Conservation (phyloP, 2,797 vertebrate genomes). For the Decapterus maruadsi region DNA sequence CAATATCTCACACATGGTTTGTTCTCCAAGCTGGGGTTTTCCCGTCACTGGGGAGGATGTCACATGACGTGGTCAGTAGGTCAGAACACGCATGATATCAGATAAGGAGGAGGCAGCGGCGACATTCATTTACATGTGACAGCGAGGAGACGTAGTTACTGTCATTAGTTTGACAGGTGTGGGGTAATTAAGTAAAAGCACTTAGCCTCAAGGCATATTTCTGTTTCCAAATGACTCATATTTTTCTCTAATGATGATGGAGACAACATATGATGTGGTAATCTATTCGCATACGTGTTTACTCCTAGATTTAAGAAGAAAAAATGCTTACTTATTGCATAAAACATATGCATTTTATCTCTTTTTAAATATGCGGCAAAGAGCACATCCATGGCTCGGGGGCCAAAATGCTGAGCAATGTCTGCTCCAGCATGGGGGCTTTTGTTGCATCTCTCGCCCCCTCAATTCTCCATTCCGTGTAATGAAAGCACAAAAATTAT, state of each 20-base stretch:
- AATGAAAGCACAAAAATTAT: not conserved
- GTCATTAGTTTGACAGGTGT: slow-evolving; percentile 52
- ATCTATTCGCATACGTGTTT: slow-evolving; percentile 21
- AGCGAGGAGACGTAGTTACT: slow-evolving; percentile 9
- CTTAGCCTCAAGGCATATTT: slow-evolving; percentile 40
- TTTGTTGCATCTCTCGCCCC: not conserved
- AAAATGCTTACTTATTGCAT: not conserved
- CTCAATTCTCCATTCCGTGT: not conserved
- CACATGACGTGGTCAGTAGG: slow-evolving; percentile 41
- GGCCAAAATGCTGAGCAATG: not conserved
- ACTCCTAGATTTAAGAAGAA: slow-evolving; percentile 3
- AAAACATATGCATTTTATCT: not conserved
- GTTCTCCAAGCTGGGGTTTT: slow-evolving; percentile 46
- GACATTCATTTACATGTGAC: slow-evolving; percentile 6
- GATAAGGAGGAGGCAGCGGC: not conserved
- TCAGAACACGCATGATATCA: slow-evolving; percentile 32
- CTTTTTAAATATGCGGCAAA: not conserved
- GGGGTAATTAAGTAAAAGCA: slow-evolving; percentile 52
- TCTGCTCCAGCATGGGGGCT: too few relatives aligned
- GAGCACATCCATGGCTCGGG: not conserved
- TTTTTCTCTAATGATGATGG: slow-evolving; percentile 57
- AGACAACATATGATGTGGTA: slow-evolving; percentile 42
- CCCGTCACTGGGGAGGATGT: slow-evolving; percentile 37
- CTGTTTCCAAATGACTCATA: slow-evolving; percentile 43
- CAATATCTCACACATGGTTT: slow-evolving; percentile 1